Base-by-base conservation (phyloP, 2,797 vertebrate species). In the Enoplosus armatus region DNA sequence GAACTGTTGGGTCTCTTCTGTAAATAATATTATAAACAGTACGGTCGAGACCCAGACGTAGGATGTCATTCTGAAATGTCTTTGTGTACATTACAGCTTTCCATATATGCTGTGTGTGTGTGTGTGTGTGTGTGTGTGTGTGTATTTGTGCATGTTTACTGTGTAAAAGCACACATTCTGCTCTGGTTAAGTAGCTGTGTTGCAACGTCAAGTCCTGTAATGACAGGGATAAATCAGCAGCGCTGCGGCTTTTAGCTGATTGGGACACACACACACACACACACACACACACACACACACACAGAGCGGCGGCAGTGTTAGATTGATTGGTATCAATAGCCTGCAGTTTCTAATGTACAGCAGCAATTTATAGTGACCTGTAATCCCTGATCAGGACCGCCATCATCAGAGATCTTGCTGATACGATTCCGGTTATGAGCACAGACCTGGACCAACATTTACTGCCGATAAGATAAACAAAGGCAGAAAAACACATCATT, bases 171-270 rank as follows among this genome's bases (percentile, higher is more conserved):
- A 47, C 20, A 37, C 55, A 58, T 78, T 75, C 61, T 33, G 39
- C 64, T 74, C 26, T 74, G 63, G 72, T 85, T 77, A 81, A 87
- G 76, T 79, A 72, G 66, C 56, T 61, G 64, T 66, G 65, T 88
- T 77, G 85, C 81, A 66, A 72, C 18, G 31, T 83, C 67, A 78
- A 77, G 63, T 66, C 73, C 68, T 84, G 56, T 86, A 75, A 81
- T 59, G 62, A 66, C 27, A 24, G 26, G 39, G 53, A 89, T 87
- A 83, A 85, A 89, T 90, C 80, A 79, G 73, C 41, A 51, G 81
- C 51, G 65, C 79, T 77, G 82, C 31, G 8, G 83, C 85, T 86
- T 58, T 85, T 87, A 82, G 81, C 73, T 82, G 77, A 90, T 87
- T 86, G 79, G 56, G 26, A 67, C 68, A 64, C 64, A 31, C 50